A percentile compares a stretch with the other conserved stretches of the same genome.
These are phyloP conservation scores for Halisarca cf. caerulea DNA, from an alignment of 37 sponge, comb jelly and placozoan species.

Conservation along the genomic window DNA sequence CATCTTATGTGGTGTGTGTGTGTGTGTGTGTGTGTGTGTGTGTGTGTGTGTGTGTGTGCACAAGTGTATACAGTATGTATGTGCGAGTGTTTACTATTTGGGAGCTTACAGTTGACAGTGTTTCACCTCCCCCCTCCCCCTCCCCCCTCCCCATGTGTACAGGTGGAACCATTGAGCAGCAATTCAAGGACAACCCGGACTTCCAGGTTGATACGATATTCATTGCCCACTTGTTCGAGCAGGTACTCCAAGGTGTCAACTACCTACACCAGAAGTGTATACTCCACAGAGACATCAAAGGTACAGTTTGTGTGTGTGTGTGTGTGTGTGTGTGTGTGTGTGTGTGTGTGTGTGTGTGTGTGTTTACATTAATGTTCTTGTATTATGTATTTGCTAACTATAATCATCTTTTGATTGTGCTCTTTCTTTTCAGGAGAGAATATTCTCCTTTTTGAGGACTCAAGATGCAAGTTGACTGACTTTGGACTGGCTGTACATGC, in stretches of 20 bases:
- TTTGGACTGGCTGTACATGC: slow-evolving; percentile 16
- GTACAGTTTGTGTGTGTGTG: slow-evolving; percentile 9
- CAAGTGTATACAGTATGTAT: too few relatives aligned
- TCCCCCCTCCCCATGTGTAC: not conserved
- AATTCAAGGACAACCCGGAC: not conserved
- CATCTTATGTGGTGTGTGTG: too few relatives aligned
- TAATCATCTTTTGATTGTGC: too few relatives aligned
- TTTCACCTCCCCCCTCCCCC: not conserved
- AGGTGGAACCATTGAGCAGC: not conserved
- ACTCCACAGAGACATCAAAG: slow-evolving; percentile 26
- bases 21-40: too few relatives aligned
- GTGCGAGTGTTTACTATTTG: too few relatives aligned
- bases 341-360: too few relatives aligned
- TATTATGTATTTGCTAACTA: too few relatives aligned
- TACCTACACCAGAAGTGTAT: slow-evolving; percentile 17
- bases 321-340: not conserved
- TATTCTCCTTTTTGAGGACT: slow-evolving; percentile 2
- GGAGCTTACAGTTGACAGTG: too few relatives aligned
- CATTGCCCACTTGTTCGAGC: not conserved
- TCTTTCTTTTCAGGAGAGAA: not conserved
- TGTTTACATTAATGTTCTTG: too few relatives aligned
- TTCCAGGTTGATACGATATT: not conserved
- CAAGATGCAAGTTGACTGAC: slow-evolving; percentile 17
- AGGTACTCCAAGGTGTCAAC: not conserved
- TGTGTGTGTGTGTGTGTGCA: too few relatives aligned